These are phyloP conservation scores for Scomber scombrus DNA, from an alignment of 2,113 vertebrate genomes.

Conservation along the genomic window DNA sequence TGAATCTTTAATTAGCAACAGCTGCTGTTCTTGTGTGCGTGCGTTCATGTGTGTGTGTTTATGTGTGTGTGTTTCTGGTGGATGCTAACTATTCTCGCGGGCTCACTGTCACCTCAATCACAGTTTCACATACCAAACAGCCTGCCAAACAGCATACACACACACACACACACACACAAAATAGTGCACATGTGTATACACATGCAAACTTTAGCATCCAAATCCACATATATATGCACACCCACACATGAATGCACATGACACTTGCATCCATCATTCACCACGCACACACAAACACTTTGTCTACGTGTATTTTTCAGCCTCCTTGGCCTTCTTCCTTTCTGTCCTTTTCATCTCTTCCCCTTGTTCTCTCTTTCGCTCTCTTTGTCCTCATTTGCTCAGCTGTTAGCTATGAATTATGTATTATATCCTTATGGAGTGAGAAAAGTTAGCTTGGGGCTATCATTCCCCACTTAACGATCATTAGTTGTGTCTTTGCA, in stretches of 20 bases:
- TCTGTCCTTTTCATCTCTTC: constrained; percentile 42
- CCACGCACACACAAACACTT: constrained; percentile 12
- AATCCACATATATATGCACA: constrained; percentile 53
- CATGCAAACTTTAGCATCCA: constrained; percentile 36
- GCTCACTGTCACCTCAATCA: constrained; percentile 76
- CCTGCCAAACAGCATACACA: constrained; percentile 47
- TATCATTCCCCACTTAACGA: constrained; percentile 77
- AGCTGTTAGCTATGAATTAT: constrained; percentile 82
- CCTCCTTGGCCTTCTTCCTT: constrained; percentile 40
- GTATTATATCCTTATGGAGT: constrained; percentile 81
- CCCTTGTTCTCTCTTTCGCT: constrained; percentile 44
- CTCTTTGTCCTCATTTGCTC: constrained; percentile 76
- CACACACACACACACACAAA: constrained; percentile 17
- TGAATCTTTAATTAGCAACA: constrained; percentile 84
- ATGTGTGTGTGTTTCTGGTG: constrained; percentile 50
- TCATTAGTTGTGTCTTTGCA: constrained; percentile 80
- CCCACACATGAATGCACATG: constrained; percentile 68
- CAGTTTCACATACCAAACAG: constrained; percentile 65
- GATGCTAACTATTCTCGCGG: constrained; percentile 73
- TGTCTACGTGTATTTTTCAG: constrained; percentile 45
- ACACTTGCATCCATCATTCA: constrained; percentile 49
- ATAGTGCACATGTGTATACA: background rate
- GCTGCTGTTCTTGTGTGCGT: constrained; percentile 72
- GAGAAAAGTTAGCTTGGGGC: constrained; percentile 79
- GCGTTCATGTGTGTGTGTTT: constrained; percentile 57